Conservation (phyloP, 2,797 vertebrate species). For the Falco cherrug region DNA sequence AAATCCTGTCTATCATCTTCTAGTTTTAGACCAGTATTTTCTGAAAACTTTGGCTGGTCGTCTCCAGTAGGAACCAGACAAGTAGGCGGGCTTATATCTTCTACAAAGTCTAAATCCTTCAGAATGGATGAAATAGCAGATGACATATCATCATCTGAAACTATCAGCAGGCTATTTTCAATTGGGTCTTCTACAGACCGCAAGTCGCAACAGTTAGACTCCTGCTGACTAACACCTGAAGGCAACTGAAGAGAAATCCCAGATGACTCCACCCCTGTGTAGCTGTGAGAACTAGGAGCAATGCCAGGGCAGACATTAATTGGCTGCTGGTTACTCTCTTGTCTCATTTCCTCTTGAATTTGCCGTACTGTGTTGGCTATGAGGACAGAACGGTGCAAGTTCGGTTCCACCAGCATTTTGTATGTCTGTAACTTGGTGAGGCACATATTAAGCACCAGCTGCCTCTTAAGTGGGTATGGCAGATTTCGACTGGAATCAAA, state of each 20-base stretch:
- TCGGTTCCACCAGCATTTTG: slow-evolving; percentile 84
- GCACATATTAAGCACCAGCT: slow-evolving; percentile 87
- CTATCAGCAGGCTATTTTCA: slow-evolving; percentile 69
- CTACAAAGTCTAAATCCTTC: slow-evolving; percentile 77
- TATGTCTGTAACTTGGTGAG: slow-evolving; percentile 86
- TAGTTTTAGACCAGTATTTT: slow-evolving; percentile 49
- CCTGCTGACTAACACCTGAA: slow-evolving; percentile 59
- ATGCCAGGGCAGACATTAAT: slow-evolving; percentile 54
- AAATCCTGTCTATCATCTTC: slow-evolving; percentile 71
- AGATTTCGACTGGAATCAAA: slow-evolving; percentile 71
- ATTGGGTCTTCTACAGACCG: slow-evolving; percentile 67
- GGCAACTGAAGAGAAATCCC: slow-evolving; percentile 63
- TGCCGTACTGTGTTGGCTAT: slow-evolving; percentile 88
- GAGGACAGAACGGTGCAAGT: slow-evolving; percentile 86
- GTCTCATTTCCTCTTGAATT: slow-evolving; percentile 86
- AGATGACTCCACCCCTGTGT: slow-evolving; percentile 59
- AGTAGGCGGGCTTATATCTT: slow-evolving; percentile 74
- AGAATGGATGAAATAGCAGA: slow-evolving; percentile 76
- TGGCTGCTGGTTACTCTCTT: slow-evolving; percentile 73
- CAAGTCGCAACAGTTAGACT: slow-evolving; percentile 58
- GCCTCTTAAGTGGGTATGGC: slow-evolving; percentile 84
- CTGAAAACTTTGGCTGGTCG: slow-evolving; percentile 68
- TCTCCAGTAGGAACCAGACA: slow-evolving; percentile 76
- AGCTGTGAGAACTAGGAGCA: slow-evolving; percentile 42
- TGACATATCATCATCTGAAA: slow-evolving; percentile 62